These are phyloP conservation scores for Luehdorfia chinensis DNA, from an alignment of 1,140 invertebrate species.

Conservation along the genomic window DNA sequence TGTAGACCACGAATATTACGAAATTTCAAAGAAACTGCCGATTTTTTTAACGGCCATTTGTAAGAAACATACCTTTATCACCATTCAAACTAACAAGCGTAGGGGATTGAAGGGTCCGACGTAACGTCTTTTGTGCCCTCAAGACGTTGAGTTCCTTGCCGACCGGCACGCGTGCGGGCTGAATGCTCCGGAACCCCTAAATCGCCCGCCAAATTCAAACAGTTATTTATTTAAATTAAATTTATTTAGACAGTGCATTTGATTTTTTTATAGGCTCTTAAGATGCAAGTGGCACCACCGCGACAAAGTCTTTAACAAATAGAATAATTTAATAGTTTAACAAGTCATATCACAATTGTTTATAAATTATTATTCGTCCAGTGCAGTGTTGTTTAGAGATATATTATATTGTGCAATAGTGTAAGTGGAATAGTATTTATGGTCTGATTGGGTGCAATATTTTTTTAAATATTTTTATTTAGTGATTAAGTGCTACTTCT, in stretches of 20 bases:
- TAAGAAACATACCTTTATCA: conserved; percentile 47
- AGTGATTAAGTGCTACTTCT: too few species aligned
- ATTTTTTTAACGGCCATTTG: conserved; percentile 35
- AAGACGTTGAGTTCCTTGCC: conserved; percentile 68
- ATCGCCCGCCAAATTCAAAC: conserved; percentile 50
- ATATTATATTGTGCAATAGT: conserved; percentile 18
- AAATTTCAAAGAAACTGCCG: conserved; percentile 15
- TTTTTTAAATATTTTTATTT: background rate
- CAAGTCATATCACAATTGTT: too few species aligned
- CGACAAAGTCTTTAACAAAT: too few species aligned
- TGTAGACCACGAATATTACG: too few species aligned
- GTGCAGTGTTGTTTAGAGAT: too few species aligned
- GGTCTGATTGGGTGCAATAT: conserved; percentile 20
- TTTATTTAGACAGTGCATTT: too few species aligned
- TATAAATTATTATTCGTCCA: too few species aligned
- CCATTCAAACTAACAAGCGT: conserved; percentile 50
- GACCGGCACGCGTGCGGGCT: conserved; percentile 60
- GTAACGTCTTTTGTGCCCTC: conserved; percentile 70
- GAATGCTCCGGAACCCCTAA: conserved; percentile 26
- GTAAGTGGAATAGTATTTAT: conserved; percentile 19
- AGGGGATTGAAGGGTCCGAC: conserved; percentile 61
- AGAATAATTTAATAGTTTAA: too few species aligned
- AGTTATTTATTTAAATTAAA: conserved; percentile 18
- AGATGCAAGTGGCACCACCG: too few species aligned
- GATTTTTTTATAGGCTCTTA: too few species aligned